These are phyloP conservation scores for Puntigrus tetrazona DNA, from an alignment of 2,113 vertebrate species.

Conservation along the genomic window DNA sequence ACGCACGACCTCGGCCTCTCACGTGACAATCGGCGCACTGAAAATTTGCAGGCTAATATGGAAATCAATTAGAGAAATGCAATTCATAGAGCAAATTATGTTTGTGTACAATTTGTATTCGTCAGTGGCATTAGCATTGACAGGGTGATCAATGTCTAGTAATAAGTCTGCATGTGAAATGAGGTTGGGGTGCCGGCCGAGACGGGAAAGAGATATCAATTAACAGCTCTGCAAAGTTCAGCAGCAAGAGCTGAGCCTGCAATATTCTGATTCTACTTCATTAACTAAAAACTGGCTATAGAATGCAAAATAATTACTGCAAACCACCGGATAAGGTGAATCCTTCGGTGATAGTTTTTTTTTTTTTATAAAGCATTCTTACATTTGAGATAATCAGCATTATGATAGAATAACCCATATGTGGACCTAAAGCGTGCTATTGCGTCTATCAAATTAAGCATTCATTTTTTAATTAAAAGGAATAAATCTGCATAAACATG, in stretches of 20 bases:
- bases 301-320: constrained; percentile 66
- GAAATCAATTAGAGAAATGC: constrained; percentile 53
- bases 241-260: constrained; percentile 73
- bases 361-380: neutral
- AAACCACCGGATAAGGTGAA: neutral
- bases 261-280: constrained; percentile 76
- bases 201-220: constrained; percentile 78
- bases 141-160: constrained; percentile 80
- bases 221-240: constrained; percentile 75
- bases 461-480: neutral
- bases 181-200: constrained; percentile 66
- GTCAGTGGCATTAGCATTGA: constrained; percentile 72
- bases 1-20: constrained; percentile 6
- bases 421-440: neutral
- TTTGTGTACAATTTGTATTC: constrained; percentile 70
- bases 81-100: constrained; percentile 32
- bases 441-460: neutral
- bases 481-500: neutral
- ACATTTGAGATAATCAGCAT: neutral
- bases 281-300: constrained; percentile 71
- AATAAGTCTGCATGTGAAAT: constrained; percentile 79
- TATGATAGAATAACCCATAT: neutral
- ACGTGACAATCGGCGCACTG: constrained; percentile 27
- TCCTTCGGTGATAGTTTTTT: neutral
- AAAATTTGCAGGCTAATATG: constrained; percentile 39